These are phyloP conservation scores for Linepithema humile DNA, from an alignment of 1,140 invertebrate species.

Conservation along the genomic window DNA sequence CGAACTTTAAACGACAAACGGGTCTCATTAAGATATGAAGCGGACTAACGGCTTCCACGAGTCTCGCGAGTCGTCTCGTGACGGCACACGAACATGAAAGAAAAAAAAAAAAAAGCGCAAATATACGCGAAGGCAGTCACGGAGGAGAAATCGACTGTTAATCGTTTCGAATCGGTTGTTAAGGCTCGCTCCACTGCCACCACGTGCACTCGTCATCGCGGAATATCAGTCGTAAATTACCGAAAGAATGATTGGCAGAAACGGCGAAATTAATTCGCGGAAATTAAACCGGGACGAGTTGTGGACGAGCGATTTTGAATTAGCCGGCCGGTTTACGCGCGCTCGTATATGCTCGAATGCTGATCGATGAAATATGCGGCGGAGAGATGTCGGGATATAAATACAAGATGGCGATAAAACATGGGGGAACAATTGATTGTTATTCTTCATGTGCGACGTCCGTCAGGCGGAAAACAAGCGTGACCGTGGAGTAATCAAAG, in stretches of 20 bases:
- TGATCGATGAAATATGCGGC: conserved; percentile 27
- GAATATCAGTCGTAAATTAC: conserved; percentile 35
- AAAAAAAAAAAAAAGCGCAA: neutral
- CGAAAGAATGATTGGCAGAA: conserved; percentile 40
- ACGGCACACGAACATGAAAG: neutral
- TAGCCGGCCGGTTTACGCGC: conserved; percentile 10
- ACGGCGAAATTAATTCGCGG: conserved; percentile 18
- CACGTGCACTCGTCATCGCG: conserved; percentile 4
- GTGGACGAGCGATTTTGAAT: conserved; percentile 23
- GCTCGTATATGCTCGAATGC: neutral
- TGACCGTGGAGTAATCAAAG: conserved; percentile 30
- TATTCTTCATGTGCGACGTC: conserved; percentile 25
- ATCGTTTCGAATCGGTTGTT: conserved; percentile 4
- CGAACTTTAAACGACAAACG: conserved; percentile 79
- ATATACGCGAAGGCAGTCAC: neutral
- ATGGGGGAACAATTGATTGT: conserved; percentile 44
- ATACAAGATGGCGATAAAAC: conserved; percentile 40
- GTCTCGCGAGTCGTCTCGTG: conserved; percentile 51
- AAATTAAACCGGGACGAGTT: conserved; percentile 1
- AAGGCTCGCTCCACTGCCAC: neutral
- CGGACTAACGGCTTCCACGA: conserved; percentile 62
- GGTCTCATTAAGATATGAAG: conserved; percentile 80
- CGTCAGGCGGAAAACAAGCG: conserved; percentile 34
- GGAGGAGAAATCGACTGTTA: neutral
- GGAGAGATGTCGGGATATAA: conserved; percentile 10